Evolutionary conservation across 2,113 vertebrate genomes (phyloP).

Genomic region (Chrysemys picta): DNA sequence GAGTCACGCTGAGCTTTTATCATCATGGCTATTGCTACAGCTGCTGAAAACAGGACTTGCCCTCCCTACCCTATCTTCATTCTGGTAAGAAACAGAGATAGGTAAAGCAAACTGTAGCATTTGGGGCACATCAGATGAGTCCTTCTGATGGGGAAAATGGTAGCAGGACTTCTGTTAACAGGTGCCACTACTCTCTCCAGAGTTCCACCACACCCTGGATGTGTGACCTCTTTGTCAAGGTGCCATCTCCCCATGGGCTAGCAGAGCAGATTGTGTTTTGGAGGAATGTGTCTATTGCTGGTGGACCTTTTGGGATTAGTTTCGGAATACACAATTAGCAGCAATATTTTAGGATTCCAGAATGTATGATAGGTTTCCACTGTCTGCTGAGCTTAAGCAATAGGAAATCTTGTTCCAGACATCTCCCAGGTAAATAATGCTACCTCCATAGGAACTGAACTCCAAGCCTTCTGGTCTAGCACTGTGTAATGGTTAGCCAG

Average conservation of each 20-base stretch:
- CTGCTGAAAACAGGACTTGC: slow-evolving; percentile 1
- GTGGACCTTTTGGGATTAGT: slow-evolving; percentile 39
- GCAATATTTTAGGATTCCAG: neutral
- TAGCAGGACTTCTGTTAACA: neutral
- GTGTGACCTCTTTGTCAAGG: neutral
- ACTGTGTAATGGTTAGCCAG: neutral
- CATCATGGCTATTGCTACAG: neutral
- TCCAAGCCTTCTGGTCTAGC: neutral
- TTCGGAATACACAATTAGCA: neutral
- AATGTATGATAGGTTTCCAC: neutral
- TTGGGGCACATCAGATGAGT: neutral
- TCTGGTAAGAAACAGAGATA: neutral
- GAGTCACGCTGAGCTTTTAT: neutral
- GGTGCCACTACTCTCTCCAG: neutral
- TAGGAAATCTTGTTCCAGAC: neutral
- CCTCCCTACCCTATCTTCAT: neutral
- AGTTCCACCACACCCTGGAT: neutral
- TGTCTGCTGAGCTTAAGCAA: slow-evolving; percentile 14
- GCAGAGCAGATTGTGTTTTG: neutral
- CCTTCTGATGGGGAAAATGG: neutral
- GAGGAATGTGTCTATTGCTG: neutral
- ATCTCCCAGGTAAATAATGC: neutral
- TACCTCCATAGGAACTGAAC: slow-evolving; percentile 5
- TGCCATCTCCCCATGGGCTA: neutral
- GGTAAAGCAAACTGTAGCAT: neutral